These are phyloP conservation scores for Tauraco hartlaubi DNA, from an alignment of 2,797 vertebrate genomes.

Conservation along the genomic window DNA sequence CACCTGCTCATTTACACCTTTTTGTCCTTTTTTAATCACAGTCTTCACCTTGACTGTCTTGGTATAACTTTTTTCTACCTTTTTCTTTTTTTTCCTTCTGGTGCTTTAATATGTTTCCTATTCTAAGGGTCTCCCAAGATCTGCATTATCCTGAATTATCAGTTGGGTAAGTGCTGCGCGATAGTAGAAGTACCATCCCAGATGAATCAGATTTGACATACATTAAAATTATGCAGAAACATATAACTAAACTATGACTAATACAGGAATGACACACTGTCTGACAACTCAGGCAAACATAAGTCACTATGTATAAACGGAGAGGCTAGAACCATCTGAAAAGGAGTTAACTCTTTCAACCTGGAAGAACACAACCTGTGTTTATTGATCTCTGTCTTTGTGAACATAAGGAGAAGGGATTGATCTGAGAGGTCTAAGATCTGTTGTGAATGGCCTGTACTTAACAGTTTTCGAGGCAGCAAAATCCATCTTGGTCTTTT, in stretches of 20 bases:
- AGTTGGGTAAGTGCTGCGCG: background rate
- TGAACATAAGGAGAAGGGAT: background rate
- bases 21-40: background rate
- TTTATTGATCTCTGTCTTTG: background rate
- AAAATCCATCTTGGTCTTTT: background rate
- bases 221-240: slow-evolving; percentile 17
- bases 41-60: background rate
- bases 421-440: background rate
- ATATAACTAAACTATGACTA: slow-evolving; percentile 40
- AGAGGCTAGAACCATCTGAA: background rate
- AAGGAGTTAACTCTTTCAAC: background rate
- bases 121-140: background rate
- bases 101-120: background rate
- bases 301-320: slow-evolving; percentile 1
- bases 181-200: background rate
- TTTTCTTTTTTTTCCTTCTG: background rate
- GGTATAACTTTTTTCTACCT: background rate
- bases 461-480: background rate
- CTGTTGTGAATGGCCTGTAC: background rate
- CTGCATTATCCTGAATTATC: background rate
- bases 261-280: slow-evolving; percentile 37
- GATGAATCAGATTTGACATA: slow-evolving; percentile 42
- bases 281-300: slow-evolving; percentile 5
- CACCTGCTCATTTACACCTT: background rate
- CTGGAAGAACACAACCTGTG: background rate